Conservation (phyloP, 2,888 invertebrate genomes). For the Scaptomyza cyrtandrae region DNA sequence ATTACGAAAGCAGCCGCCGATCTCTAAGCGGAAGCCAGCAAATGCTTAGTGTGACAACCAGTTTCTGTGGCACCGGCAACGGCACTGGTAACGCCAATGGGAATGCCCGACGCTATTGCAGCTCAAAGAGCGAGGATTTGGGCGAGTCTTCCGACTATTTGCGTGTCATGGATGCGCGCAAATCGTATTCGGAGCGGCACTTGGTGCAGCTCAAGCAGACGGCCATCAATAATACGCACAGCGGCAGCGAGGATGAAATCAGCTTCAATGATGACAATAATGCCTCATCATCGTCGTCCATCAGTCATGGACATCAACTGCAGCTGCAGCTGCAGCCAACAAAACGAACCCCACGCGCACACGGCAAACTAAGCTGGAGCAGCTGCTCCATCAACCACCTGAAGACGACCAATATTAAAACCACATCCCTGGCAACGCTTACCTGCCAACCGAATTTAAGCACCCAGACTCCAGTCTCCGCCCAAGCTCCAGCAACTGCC, state of each 20-base stretch:
- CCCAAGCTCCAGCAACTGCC: constrained; percentile 40
- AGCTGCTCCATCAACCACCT: constrained; percentile 83
- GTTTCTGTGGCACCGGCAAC: constrained; percentile 66
- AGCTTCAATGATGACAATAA: constrained; percentile 84
- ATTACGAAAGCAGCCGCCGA: constrained; percentile 78
- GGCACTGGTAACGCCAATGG: constrained; percentile 16
- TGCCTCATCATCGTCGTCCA: constrained; percentile 52
- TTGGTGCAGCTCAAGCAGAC: constrained; percentile 83
- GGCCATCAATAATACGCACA: constrained; percentile 83
- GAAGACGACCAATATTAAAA: constrained; percentile 84
- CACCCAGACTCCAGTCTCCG: constrained; percentile 58
- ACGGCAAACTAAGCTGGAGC: constrained; percentile 77
- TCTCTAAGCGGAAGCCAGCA: constrained; percentile 66
- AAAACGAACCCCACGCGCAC: constrained; percentile 31
- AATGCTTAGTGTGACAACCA: constrained; percentile 75
- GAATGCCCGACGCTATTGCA: constrained; percentile 76
- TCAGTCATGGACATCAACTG: constrained; percentile 31
- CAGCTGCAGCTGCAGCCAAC: constrained; percentile 46
- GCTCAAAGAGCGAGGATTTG: constrained; percentile 82
- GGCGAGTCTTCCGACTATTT: constrained; percentile 79
- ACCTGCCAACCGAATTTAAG: constrained; percentile 81
- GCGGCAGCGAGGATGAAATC: constrained; percentile 81
- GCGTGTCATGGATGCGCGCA: constrained; percentile 82
- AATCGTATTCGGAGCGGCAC: constrained; percentile 83
- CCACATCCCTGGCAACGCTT: constrained; percentile 83